Percentiles rank a stretch among this genome's conserved stretches.
phyloP scores from a whole-genome alignment of 2,888 invertebrate genomes.

The Tetrapedia diversipes region DNA sequence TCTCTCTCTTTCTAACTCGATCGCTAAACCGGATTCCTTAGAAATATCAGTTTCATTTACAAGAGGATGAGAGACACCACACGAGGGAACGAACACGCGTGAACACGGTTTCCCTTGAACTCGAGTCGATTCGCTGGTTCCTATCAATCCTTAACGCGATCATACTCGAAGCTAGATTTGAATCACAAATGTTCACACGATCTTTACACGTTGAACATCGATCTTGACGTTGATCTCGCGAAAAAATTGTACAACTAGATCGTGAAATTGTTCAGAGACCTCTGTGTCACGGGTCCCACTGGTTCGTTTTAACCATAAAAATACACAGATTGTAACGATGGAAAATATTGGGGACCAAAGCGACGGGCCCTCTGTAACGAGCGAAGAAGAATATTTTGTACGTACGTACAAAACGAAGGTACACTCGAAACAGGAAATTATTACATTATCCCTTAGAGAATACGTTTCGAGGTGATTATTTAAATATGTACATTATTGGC shows the following conservation, averaged over 20 bases:
- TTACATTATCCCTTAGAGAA: not conserved
- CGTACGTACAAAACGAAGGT: not conserved
- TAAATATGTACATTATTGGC: not conserved
- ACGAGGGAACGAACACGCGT: slow-evolving; percentile 28
- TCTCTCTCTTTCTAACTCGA: slow-evolving; percentile 1
- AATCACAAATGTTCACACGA: not conserved
- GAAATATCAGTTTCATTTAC: slow-evolving; percentile 40
- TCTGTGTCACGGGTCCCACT: not conserved
- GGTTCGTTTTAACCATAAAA: not conserved
- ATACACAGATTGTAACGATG: not conserved
- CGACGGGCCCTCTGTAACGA: not conserved
- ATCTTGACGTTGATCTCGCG: not conserved
- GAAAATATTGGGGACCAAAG: not conserved
- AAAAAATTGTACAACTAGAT: not conserved
- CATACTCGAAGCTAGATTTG: not conserved
- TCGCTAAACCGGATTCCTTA: slow-evolving; percentile 39
- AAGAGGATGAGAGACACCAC: slow-evolving; percentile 41
- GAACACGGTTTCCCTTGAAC: not conserved
- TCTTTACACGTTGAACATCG: not conserved
- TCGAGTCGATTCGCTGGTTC: slow-evolving; percentile 6
- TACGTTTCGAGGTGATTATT: not conserved
- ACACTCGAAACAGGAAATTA: not conserved
- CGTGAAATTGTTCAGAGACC: not conserved
- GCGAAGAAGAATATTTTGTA: not conserved
- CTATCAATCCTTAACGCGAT: no score